A percentile compares a stretch with the other conserved stretches of the same genome.
phyloP scores from a whole-genome alignment of 2,888 invertebrate species.

The Acanthopleura granulata region DNA sequence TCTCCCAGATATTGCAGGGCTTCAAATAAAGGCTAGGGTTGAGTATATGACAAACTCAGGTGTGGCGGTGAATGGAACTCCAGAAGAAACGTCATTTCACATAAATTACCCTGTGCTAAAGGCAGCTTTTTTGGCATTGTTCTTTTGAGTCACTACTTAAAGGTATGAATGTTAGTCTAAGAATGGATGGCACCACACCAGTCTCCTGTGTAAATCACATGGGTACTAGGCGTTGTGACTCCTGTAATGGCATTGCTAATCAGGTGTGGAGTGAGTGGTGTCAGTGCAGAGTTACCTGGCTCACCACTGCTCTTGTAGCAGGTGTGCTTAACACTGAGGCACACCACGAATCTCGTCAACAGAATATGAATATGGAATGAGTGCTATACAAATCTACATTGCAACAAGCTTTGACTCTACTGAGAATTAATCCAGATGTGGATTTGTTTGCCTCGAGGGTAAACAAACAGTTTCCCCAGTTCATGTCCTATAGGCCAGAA shows the following conservation, averaged over 20 bases:
- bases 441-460: conserved; percentile 26
- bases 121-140: conserved; percentile 1
- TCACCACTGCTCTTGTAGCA: conserved; percentile 15
- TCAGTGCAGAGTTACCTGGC: background rate
- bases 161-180: background rate
- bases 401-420: background rate
- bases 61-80: conserved; percentile 12
- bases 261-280: conserved; percentile 22
- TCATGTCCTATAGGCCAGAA: conserved; percentile 18
- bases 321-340: conserved; percentile 16
- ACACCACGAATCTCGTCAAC: background rate
- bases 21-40: conserved; percentile 33
- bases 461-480: conserved; percentile 9
- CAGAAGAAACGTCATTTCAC: background rate
- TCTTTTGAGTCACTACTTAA: background rate
- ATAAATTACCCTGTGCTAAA: conserved; percentile 19
- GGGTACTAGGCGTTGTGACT: background rate
- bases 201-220: conserved; percentile 21
- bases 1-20: conserved; percentile 34
- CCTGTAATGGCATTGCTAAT: conserved; percentile 17
- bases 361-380: no score
- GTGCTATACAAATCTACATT: conserved; percentile 4
- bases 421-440: conserved; percentile 14
- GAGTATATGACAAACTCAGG: conserved; percentile 21
- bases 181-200: no score